Base-by-base conservation (phyloP, 1,140 invertebrate genomes). In the Orchesella cincta region DNA sequence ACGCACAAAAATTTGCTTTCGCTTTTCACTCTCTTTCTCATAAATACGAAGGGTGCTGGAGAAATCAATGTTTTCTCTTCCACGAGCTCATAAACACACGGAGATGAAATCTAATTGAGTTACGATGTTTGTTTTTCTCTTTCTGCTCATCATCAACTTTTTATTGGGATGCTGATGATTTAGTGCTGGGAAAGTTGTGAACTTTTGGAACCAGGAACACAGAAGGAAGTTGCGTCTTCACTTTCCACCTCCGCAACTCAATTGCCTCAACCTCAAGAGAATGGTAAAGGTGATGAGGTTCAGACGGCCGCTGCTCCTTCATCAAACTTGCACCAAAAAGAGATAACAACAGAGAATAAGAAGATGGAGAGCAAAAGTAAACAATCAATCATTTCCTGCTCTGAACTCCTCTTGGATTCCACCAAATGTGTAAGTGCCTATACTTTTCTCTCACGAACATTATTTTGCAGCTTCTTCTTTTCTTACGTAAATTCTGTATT, bases 131-230 rank as follows among this genome's bases (percentile, higher is more conserved):
- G 20, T 46, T 46, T 46, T 46, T 46, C 39, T 46, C 20, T 46
- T 20, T 46, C 39, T 46, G 8, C 20, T 20, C 39, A 8, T n/a
- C n/a, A n/a, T n/a, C n/a, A n/a, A n/a, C n/a, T n/a, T n/a, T n/a
- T n/a, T n/a, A n/a, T n/a, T n/a, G n/a, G n/a, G n/a, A n/a, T n/a
- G n/a, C n/a, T 14, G 52, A 33, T 67, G n/a, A 67, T 67, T 67
- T 23, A 67, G 62, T 67, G 62, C 29, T 67, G 62, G 62, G 33
- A 67, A 67, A 67, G 62, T 31, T 67, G 62, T 33, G 62, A 67
- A 67, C 62, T 67, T 67, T 33, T 67, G 62, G 62, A 67, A 67
- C 23, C 26, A 8, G 23, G 54, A 62, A 26, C 8, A 62, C 8
- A 12, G 39, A 46, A 46, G 39, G 20, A 46, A 46, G 8, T 8